phyloP scores from a whole-genome alignment of 2,888 invertebrate genomes.

The Parnassius orleans region DNA sequence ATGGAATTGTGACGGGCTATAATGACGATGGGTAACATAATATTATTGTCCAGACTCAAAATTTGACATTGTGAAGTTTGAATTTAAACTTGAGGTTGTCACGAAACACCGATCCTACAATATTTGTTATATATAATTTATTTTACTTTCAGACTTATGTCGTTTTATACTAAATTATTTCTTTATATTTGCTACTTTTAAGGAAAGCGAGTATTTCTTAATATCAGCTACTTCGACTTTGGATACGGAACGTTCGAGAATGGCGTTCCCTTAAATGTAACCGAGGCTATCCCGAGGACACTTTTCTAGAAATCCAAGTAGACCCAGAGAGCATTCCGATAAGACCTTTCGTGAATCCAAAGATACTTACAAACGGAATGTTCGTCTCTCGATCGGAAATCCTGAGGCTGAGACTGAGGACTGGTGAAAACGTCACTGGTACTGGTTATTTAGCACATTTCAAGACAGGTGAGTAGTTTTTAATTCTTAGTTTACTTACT shows the following conservation, averaged over 20 bases:
- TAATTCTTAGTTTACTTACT: neutral
- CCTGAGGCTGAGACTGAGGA: conserved; percentile 82
- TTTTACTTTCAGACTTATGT: too few relatives aligned
- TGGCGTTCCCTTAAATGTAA: conserved; percentile 59
- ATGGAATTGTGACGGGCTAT: too few relatives aligned
- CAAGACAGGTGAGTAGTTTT: conserved; percentile 79
- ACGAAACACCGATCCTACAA: too few relatives aligned
- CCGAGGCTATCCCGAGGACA: conserved; percentile 54
- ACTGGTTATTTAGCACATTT: conserved; percentile 85
- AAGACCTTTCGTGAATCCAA: conserved; percentile 78
- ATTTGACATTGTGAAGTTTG: too few relatives aligned
- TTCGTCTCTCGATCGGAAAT: conserved; percentile 84
- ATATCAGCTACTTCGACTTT: conserved; percentile 83
- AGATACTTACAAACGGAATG: conserved; percentile 83
- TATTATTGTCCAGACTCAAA: too few relatives aligned
- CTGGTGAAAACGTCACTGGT: conserved; percentile 83
- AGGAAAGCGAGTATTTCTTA: conserved; percentile 86
- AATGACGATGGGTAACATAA: too few relatives aligned
- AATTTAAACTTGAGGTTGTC: too few relatives aligned
- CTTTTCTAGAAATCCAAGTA: conserved; percentile 80
- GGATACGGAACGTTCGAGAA: conserved; percentile 66
- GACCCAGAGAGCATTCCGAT: conserved; percentile 77
- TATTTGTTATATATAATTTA: too few relatives aligned
- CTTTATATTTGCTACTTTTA: conserved; percentile 14
- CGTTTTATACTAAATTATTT: too few relatives aligned